Conservation (phyloP, 2,888 invertebrate species). For the Cylindroiulus punctatus region DNA sequence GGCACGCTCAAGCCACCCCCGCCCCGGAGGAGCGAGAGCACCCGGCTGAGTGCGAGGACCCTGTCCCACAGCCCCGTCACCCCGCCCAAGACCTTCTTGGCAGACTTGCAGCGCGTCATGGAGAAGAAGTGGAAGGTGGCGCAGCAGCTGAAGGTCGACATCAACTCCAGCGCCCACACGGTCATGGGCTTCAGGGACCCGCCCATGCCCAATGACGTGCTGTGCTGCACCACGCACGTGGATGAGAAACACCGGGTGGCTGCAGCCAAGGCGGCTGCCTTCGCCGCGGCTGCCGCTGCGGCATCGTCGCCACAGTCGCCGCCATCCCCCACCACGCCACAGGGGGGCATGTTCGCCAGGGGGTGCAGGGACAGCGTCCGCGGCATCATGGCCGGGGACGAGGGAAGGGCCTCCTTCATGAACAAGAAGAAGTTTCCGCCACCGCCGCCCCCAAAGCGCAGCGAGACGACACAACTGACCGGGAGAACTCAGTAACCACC, state of each 20-base stretch:
- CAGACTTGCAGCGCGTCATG: slow-evolving; percentile 91
- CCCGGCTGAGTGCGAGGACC: slow-evolving; percentile 72
- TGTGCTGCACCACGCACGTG: slow-evolving; percentile 56
- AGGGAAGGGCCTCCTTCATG: slow-evolving; percentile 51
- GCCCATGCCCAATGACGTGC: slow-evolving; percentile 58
- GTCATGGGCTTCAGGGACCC: slow-evolving; percentile 82
- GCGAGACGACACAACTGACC: slow-evolving; percentile 82
- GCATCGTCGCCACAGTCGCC: slow-evolving; percentile 58
- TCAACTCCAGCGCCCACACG: slow-evolving; percentile 88
- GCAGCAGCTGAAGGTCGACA: slow-evolving; percentile 88
- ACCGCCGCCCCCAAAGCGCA: slow-evolving; percentile 89
- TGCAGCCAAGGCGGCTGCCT: slow-evolving; percentile 56
- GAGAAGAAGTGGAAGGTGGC: slow-evolving; percentile 88
- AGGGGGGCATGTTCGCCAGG: slow-evolving; percentile 21
- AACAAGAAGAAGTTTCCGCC: slow-evolving; percentile 73
- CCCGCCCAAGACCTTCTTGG: slow-evolving; percentile 76
- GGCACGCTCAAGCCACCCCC: slow-evolving; percentile 66
- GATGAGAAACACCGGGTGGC: slow-evolving; percentile 62
- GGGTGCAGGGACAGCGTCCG: slow-evolving; percentile 54
- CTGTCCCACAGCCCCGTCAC: slow-evolving; percentile 68
- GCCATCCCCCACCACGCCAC: slow-evolving; percentile 60
- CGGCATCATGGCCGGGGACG: slow-evolving; percentile 36
- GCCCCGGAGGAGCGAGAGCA: slow-evolving; percentile 80
- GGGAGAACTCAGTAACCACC: slow-evolving; percentile 52
- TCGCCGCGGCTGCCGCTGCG: slow-evolving; percentile 55